These are phyloP conservation scores for Drosophila bunnanda DNA, from an alignment of 2,888 invertebrate genomes.

Conservation along the genomic window DNA sequence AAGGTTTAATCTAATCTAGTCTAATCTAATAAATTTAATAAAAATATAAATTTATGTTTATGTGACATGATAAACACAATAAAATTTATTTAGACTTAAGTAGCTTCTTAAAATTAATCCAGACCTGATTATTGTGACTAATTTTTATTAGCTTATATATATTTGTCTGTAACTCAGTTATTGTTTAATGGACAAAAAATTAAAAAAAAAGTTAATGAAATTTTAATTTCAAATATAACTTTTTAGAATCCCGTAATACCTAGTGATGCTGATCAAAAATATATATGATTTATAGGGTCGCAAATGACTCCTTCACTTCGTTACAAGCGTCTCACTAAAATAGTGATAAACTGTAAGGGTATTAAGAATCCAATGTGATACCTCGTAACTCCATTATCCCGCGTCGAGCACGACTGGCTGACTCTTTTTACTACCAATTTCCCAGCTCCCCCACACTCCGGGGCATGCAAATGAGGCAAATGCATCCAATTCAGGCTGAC, in stretches of 20 bases:
- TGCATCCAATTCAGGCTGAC: constrained; percentile 30
- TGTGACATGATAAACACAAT: too few species aligned
- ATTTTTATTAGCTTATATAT: too few species aligned
- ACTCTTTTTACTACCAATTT: constrained; percentile 1
- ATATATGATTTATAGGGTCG: too few species aligned
- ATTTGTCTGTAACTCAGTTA: neutral
- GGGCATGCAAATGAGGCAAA: constrained; percentile 31
- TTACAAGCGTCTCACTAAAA: too few species aligned
- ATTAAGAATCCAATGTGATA: neutral
- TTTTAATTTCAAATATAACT: too few species aligned
- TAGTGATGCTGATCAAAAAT: too few species aligned
- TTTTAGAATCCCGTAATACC: neutral
- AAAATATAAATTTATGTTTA: too few species aligned
- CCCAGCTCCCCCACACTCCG: constrained; percentile 1
- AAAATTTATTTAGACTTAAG: too few species aligned
- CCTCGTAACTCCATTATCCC: constrained; percentile 1
- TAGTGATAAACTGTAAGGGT: too few species aligned
- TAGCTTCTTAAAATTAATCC: neutral
- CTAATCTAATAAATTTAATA: too few species aligned
- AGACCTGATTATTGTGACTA: neutral
- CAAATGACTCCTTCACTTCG: too few species aligned
- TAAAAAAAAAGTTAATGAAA: neutral
- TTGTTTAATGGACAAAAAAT: neutral
- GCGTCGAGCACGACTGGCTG: neutral
- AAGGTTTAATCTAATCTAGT: too few species aligned